Percentiles rank a stretch among this genome's conserved stretches.
These are phyloP conservation scores for Bujurquina vittata DNA, from an alignment of 2,113 vertebrate genomes.

Conservation along the genomic window DNA sequence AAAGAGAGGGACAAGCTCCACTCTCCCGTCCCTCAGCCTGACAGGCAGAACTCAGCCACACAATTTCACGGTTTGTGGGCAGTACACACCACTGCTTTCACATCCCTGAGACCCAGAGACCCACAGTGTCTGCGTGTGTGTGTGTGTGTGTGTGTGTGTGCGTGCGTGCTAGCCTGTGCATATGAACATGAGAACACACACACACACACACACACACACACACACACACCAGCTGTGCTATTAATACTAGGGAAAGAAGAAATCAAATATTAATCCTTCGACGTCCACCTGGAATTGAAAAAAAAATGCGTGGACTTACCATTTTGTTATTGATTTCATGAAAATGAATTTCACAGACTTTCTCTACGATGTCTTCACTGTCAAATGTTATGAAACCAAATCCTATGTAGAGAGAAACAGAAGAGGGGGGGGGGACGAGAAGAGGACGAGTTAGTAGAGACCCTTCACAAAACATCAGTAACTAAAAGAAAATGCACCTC, in stretches of 20 bases:
- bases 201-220: conserved; percentile 25
- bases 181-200: conserved; percentile 17
- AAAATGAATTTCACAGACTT: conserved; percentile 99
- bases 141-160: conserved; percentile 15
- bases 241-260: conserved; percentile 69
- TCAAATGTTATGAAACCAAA: conserved; percentile 99
- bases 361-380: conserved; percentile 99
- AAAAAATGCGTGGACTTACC: conserved; percentile 87
- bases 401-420: conserved; percentile 82
- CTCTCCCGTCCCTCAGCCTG: conserved; percentile 73
- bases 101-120: conserved; percentile 70
- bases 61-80: conserved; percentile 80
- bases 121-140: conserved; percentile 40
- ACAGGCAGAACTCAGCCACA: conserved; percentile 78
- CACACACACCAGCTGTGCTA: conserved; percentile 36
- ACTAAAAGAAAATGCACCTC: conserved; percentile 55
- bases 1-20: conserved; percentile 69
- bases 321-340: conserved; percentile 99
- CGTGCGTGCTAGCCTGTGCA: conserved; percentile 32
- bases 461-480: conserved; percentile 56
- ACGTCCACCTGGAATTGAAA: conserved; percentile 71
- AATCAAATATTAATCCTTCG: conserved; percentile 82
- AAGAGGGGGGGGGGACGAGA: conserved; percentile 36
- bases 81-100: conserved; percentile 75
- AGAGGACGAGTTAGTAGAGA: conserved; percentile 54